Conservation (phyloP, 2,113 vertebrate genomes). For the Eudyptes chrysolophus region DNA sequence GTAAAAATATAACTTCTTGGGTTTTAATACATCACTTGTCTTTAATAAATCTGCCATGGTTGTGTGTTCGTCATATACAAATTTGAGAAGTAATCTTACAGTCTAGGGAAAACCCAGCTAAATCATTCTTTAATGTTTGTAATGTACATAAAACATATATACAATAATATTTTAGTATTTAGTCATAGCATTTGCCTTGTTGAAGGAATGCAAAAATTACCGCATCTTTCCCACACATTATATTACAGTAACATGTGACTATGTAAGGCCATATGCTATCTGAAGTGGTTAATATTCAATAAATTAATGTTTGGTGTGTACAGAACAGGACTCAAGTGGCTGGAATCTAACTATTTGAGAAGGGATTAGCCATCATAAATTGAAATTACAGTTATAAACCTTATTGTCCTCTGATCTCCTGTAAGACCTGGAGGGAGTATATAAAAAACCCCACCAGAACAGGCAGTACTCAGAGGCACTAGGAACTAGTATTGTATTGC, state of each 20-base stretch:
- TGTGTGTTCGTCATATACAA: constrained; percentile 69
- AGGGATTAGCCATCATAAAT: not conserved
- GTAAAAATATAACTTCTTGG: constrained; percentile 77
- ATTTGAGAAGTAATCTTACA: constrained; percentile 76
- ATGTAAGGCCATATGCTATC: not conserved
- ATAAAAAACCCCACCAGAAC: not conserved
- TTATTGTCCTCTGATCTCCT: not conserved
- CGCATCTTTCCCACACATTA: not conserved
- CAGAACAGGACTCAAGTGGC: not conserved
- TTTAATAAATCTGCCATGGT: constrained; percentile 79
- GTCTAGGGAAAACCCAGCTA: constrained; percentile 53
- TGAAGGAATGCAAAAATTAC: not conserved
- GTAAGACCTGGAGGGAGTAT: not conserved
- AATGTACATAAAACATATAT: constrained; percentile 32
- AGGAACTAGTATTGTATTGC: not conserved
- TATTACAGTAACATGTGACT: not conserved
- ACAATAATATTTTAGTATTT: constrained; percentile 33
- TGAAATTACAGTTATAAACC: not conserved
- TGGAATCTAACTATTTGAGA: not conserved
- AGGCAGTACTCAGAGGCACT: not conserved
- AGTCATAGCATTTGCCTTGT: not conserved
- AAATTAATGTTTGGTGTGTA: constrained; percentile 11
- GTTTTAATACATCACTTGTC: constrained; percentile 77
- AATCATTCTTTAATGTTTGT: constrained; percentile 47
- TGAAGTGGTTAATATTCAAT: constrained; percentile 1